A percentile compares a stretch with the other conserved stretches of the same genome.
Conservation (phyloP, 2,888 invertebrate species). For the Celastrina argiolus region DNA sequence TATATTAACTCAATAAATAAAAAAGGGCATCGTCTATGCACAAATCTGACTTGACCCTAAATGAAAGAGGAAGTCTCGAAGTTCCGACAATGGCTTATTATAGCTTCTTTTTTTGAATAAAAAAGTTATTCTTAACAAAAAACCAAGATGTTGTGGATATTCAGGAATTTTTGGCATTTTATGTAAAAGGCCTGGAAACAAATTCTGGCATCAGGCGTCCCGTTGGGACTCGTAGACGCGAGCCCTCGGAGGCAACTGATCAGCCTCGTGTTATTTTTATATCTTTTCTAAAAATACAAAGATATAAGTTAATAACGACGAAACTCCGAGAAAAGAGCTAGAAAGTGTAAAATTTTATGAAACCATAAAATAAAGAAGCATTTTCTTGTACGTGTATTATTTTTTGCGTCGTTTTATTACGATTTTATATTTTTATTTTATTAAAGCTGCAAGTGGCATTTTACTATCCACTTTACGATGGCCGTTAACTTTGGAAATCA, state of each 20-base stretch:
- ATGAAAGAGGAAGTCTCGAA: no score
- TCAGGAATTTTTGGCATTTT: not conserved
- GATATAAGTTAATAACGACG: not conserved
- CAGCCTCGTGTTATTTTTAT: not conserved
- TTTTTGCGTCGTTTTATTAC: not conserved
- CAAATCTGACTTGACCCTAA: no score
- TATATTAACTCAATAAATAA: no score
- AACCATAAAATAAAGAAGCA: conserved; percentile 9
- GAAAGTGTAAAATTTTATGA: conserved; percentile 12
- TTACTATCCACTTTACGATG: conserved; percentile 1
- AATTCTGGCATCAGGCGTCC: not conserved
- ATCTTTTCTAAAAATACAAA: not conserved
- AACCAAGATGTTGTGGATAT: not conserved
- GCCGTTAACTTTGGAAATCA: not conserved
- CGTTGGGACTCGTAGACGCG: not conserved
- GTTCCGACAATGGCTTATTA: no score
- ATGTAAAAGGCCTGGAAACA: not conserved
- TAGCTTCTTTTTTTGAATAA: no score
- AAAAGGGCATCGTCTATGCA: no score
- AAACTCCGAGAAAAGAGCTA: not conserved
- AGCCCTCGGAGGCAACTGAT: not conserved
- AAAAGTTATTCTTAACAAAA: not conserved
- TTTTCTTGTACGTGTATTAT: conserved; percentile 15
- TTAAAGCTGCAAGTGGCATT: not conserved
- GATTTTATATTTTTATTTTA: conserved; percentile 11